Evolutionary conservation across 2,797 vertebrate genomes (phyloP).

Genomic region (Pipistrellus pipistrellus): DNA sequence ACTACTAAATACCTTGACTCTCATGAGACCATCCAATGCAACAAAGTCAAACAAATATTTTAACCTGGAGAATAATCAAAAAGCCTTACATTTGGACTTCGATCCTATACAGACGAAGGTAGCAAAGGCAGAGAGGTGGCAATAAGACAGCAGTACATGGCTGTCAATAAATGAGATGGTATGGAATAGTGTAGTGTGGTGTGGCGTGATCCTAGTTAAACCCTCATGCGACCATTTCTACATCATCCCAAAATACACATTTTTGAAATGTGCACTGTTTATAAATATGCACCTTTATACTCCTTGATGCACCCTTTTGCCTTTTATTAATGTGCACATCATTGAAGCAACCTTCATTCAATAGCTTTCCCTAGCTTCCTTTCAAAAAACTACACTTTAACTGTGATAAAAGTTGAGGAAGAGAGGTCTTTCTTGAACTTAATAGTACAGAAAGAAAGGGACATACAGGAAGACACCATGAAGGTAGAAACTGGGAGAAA

Average conservation of each 20-base stretch:
- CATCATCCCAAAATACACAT: background rate
- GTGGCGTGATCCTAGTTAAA: background rate
- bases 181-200: accelerated
- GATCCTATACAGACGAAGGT: background rate
- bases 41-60: background rate
- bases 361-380: conserved; percentile 17
- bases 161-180: too few species aligned
- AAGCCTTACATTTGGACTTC: background rate
- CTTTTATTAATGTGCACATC: background rate
- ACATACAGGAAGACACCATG: background rate
- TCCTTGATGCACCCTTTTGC: background rate
- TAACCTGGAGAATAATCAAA: background rate
- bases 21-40: background rate
- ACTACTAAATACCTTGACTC: background rate
- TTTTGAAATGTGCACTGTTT: background rate
- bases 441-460: background rate
- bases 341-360: background rate
- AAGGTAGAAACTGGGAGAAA: background rate
- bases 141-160: background rate
- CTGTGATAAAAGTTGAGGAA: background rate
- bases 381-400: conserved; percentile 10
- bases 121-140: background rate
- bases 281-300: background rate
- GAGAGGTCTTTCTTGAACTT: background rate
- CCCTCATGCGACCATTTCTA: background rate